Evolutionary conservation across 2,888 invertebrate species (phyloP), one percentile per base, ranked within the genome.

Genomic region (Ectobius pallidus): DNA sequence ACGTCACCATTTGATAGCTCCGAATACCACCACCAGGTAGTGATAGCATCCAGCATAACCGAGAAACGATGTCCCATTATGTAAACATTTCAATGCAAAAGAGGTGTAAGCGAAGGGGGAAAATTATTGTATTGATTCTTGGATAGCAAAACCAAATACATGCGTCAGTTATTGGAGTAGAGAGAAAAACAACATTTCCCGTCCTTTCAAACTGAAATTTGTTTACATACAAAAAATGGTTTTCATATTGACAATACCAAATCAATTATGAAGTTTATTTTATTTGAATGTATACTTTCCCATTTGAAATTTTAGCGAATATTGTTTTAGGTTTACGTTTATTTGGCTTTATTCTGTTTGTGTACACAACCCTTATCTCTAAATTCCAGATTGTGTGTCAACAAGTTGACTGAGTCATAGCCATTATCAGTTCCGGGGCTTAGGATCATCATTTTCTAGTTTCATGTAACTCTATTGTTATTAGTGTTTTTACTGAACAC

Each of bases 21-120:
- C 27, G 4, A 65, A 65, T 27, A 3, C 65, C 65, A 65, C 65
- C 65, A 46, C 65, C 65, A 46, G 65, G 65, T 65, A 46, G 65
- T 46, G 46, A 44, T 30, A 65, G 9, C 44, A 46, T 65, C 44
- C 65, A 65, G 46, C 65, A 44, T 44, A 42, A 16, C 30, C 3
- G 2, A 14, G 16, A 14, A 16, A 11, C 11, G 34, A 34, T 34
- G n/a, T 14, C 30, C 6, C 1, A 30, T 6, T 22, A 14, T 25
- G 25, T 11, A 7, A 11, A 58, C n/a, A 4, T 1, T 0, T 58
- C 6, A 58, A n/a, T 30, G 32, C 14, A 32, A 55, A 58, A 58
- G 3, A 6, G n/a, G 3, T 3, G n/a, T 7, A 58, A 27, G 58
- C 1, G n/a, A 6, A 6, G 7, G n/a, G n/a, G n/a, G 1, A 16